These are phyloP conservation scores for Clarias magur DNA, from an alignment of 2,113 vertebrate genomes.

Conservation along the genomic window DNA sequence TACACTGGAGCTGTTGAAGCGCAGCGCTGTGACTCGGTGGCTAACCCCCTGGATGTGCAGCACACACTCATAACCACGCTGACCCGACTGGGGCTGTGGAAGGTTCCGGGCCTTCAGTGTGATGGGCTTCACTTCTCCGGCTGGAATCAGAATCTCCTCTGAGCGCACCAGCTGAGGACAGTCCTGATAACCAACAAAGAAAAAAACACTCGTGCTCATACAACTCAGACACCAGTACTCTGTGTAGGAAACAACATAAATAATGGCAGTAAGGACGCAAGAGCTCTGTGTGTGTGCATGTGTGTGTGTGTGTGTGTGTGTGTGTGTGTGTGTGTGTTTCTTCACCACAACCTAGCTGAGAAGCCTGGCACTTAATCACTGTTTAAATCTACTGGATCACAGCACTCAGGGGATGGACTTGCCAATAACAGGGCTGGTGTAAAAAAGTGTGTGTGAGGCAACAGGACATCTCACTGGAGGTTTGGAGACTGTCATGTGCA, in stretches of 20 bases:
- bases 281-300: neutral
- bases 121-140: constrained; percentile 94
- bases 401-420: constrained; percentile 30
- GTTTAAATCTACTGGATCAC: constrained; percentile 46
- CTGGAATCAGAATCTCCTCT: constrained; percentile 93
- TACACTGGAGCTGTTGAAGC: constrained; percentile 99
- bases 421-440: constrained; percentile 40
- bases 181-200: constrained; percentile 74
- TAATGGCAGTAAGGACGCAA: neutral
- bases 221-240: neutral
- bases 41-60: constrained; percentile 87
- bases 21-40: constrained; percentile 91
- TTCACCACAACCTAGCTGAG: neutral
- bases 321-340: constrained; percentile 14
- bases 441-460: constrained; percentile 33
- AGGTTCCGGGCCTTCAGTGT: constrained; percentile 93
- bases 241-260: too few species aligned
- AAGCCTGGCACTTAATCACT: constrained; percentile 11
- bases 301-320: neutral
- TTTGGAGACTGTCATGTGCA: neutral
- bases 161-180: constrained; percentile 95
- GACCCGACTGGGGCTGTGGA: constrained; percentile 94
- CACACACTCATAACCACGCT: constrained; percentile 95
- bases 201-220: neutral
- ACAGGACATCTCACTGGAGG: constrained; percentile 9